Base-by-base conservation (phyloP, 1,140 invertebrate species). In the Oryctes rhinoceros region DNA sequence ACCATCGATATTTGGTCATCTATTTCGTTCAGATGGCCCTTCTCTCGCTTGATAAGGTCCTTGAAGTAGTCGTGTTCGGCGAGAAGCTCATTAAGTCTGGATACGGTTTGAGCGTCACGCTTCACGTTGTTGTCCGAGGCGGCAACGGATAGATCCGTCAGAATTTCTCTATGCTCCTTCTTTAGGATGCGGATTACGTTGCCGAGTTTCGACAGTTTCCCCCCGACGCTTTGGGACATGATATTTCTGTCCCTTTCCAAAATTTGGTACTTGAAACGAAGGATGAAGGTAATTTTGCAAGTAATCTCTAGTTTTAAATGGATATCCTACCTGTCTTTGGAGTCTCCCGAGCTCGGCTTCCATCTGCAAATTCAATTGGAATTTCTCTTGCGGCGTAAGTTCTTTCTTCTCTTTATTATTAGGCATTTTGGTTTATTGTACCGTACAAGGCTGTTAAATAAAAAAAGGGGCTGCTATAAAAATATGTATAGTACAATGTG, bases 1-100 rank as follows among this genome's bases (percentile, higher is more conserved):
- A 79, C 44, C 62, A 65, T 79, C 62, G 30, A 71, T 79, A 79
- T 79, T 67, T 79, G 78, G 11, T 39, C 78, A 6, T 79, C 78
- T 13, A 71, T 79, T 47, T 79, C 78, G 13, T 39, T 20, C 9
- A 79, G 11, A 67, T 79, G 53, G 4, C 53, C 78, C 18, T 67
- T 65, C 20, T 79, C 62, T n/a, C 20, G 30, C 37, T 67, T 79
- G 37, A 79, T 79, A 7, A 67, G n/a, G 24, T 79, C 78, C 39
- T 24, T 65, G 53, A 67, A 48, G n/a, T 78, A 39, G 7, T 48
- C 44, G 15, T 78, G 76, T 30, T 78, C 76, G 13, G 44, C 44
- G 4, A 78, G 76, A 18, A 78, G 49, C 30, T 78, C 37, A 11
- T 78, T 78, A 20, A 78, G 20, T 20, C 49, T 48, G 44, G 44